Conservation (phyloP, 2,888 invertebrate genomes). For the Hydrotaea cyrtoneurina region DNA sequence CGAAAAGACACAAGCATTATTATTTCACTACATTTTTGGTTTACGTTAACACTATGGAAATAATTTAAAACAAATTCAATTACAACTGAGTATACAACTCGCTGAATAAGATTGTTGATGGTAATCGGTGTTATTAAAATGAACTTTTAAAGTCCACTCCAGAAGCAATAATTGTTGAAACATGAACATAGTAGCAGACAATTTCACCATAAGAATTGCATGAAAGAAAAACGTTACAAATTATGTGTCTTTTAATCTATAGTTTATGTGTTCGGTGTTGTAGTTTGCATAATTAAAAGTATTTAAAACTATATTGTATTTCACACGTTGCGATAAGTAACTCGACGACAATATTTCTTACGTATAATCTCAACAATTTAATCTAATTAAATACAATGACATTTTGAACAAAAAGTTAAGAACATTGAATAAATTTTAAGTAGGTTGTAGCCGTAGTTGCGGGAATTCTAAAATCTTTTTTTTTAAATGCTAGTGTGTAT, state of each 20-base stretch:
- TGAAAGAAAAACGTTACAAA: background rate
- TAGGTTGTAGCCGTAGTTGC: no score
- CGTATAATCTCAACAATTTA: no score
- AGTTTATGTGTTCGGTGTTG: conserved; percentile 45
- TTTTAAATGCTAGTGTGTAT: no score
- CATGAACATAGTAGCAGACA: background rate
- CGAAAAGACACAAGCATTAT: background rate
- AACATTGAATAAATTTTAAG: no score
- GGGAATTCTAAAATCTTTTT: no score
- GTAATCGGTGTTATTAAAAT: background rate
- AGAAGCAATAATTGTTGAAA: background rate
- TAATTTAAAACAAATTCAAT: background rate
- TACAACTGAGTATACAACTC: background rate
- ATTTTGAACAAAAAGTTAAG: no score
- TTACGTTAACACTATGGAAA: no score
- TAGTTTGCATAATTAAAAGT: conserved; percentile 7
- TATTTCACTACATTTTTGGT: no score
- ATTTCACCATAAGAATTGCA: background rate
- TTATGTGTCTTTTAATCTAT: conserved; percentile 13
- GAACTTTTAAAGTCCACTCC: background rate
- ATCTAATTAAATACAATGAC: no score
- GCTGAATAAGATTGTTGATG: background rate
- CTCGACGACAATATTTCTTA: no score
- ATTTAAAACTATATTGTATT: background rate
- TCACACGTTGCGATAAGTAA: background rate